phyloP scores from a whole-genome alignment of 2,113 vertebrate species.

The Pelobates fuscus region DNA sequence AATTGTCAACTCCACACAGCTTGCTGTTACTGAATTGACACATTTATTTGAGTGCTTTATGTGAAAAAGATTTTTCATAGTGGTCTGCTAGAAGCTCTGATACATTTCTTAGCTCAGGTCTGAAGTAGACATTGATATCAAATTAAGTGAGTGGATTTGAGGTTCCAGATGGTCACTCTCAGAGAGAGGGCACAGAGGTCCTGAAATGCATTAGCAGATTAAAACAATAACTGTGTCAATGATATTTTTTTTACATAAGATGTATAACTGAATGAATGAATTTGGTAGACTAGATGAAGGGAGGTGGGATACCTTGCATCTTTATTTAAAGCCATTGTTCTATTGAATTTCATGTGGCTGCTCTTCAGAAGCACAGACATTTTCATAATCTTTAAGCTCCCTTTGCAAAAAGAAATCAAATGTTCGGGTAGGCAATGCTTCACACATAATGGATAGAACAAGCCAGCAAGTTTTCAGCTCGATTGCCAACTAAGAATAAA shows the following conservation, averaged over 20 bases:
- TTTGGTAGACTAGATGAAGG: neutral
- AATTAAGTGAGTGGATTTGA: neutral
- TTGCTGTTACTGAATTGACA: no score
- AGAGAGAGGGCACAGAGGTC: slow-evolving; percentile 3
- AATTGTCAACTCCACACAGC: no score
- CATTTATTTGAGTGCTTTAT: no score
- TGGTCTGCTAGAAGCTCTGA: no score
- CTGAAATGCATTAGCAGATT: slow-evolving; percentile 36
- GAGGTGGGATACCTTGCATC: neutral
- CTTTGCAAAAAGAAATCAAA: slow-evolving; percentile 38
- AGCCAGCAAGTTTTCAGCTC: slow-evolving; percentile 28
- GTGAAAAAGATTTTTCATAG: no score
- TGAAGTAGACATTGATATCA: neutral
- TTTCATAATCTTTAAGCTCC: slow-evolving; percentile 23
- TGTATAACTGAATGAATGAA: neutral
- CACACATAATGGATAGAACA: slow-evolving; percentile 28
- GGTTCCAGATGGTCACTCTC: neutral
- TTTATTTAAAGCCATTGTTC: slow-evolving; percentile 38
- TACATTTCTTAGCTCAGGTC: no score
- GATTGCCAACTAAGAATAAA: slow-evolving; percentile 8
- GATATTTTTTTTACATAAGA: slow-evolving; percentile 4
- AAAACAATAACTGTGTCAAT: slow-evolving; percentile 22
- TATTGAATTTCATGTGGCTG: slow-evolving; percentile 12
- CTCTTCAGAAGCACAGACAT: slow-evolving; percentile 16
- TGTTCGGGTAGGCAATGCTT: slow-evolving; percentile 33